A percentile compares a stretch with the other conserved stretches of the same genome.
These are phyloP conservation scores for Melanaphis sacchari DNA, from an alignment of 1,140 invertebrate species.

Conservation along the genomic window DNA sequence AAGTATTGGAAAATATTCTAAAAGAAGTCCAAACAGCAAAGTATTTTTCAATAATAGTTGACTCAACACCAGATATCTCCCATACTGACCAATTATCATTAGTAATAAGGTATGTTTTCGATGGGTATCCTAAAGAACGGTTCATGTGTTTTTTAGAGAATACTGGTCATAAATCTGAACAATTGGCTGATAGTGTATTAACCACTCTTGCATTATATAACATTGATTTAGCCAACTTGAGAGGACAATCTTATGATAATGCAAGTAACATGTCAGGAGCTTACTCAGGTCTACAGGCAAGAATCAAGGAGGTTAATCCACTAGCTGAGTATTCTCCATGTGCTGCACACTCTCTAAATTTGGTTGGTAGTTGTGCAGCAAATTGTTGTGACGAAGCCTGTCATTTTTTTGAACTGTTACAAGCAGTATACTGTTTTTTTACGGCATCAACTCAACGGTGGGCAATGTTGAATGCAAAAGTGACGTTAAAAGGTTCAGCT, in stretches of 20 bases:
- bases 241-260: constrained; percentile 20
- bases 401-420: constrained; percentile 5
- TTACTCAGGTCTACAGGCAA: background rate
- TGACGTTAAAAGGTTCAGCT: background rate
- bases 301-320: constrained; percentile 41
- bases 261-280: background rate
- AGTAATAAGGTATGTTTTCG: too few relatives aligned
- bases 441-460: constrained; percentile 4
- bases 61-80: too few relatives aligned
- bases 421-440: constrained; percentile 17
- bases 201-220: background rate
- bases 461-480: constrained; percentile 10
- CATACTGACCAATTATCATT: too few relatives aligned
- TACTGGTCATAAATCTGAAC: background rate
- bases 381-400: constrained; percentile 9
- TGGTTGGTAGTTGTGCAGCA: constrained; percentile 38
- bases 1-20: too few relatives aligned
- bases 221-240: constrained; percentile 2
- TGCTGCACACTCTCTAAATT: constrained; percentile 46
- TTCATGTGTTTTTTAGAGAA: too few relatives aligned
- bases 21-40: too few relatives aligned
- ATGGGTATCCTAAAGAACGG: too few relatives aligned
- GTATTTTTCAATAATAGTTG: too few relatives aligned
- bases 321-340: constrained; percentile 25
- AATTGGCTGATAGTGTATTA: background rate